phyloP scores from a whole-genome alignment of 2,888 invertebrate genomes.

The Trissoscelio sp. region DNA sequence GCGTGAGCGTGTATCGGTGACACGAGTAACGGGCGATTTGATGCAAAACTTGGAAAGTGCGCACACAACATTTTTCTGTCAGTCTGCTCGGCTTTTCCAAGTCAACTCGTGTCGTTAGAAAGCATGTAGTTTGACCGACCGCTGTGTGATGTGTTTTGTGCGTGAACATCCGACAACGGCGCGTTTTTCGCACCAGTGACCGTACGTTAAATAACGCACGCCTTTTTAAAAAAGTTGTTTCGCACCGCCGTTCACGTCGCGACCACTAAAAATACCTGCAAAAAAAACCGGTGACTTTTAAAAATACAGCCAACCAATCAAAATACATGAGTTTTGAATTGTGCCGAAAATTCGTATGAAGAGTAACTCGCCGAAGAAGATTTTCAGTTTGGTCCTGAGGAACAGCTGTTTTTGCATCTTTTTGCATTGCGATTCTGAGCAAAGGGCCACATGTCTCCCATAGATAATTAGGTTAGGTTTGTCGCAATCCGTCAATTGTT shows the following conservation, averaged over 20 bases:
- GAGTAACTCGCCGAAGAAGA: neutral
- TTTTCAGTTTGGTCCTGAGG: neutral
- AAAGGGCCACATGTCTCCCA: neutral
- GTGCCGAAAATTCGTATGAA: neutral
- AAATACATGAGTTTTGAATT: neutral
- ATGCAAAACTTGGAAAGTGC: constrained; percentile 28
- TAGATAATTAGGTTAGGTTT: constrained; percentile 24
- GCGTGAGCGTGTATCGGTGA: constrained; percentile 8
- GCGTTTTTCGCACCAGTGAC: constrained; percentile 29
- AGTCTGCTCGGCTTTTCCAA: constrained; percentile 7
- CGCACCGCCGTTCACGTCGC: neutral
- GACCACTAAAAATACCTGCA: neutral
- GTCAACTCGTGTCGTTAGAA: neutral
- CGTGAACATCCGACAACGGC: neutral
- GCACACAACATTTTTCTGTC: constrained; percentile 16
- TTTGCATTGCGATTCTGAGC: neutral
- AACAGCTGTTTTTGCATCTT: constrained; percentile 28
- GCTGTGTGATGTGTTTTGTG: neutral
- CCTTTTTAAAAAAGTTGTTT: neutral
- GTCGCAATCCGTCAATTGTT: too few species aligned
- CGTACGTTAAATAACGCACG: neutral
- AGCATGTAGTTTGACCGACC: neutral
- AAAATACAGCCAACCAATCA: neutral
- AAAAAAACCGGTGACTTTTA: neutral
- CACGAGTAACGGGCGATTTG: constrained; percentile 37